phyloP scores from a whole-genome alignment of 2,888 invertebrate species.

The Lasioglossum zephyrum region DNA sequence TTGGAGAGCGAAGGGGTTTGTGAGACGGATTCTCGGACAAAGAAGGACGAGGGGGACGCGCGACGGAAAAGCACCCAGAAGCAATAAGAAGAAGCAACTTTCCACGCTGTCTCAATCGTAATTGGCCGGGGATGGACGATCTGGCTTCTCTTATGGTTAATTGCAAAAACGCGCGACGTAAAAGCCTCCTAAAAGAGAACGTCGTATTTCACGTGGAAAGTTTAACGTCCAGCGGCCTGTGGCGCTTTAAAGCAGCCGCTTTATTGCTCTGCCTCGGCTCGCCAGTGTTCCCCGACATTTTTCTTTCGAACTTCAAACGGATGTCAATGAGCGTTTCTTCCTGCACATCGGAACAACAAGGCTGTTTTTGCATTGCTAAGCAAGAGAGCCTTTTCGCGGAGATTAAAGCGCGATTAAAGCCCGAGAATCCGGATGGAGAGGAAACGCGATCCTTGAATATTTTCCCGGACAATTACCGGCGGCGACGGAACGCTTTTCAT shows the following conservation, averaged over 20 bases:
- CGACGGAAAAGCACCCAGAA: constrained; percentile 10
- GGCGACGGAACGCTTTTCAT: constrained; percentile 58
- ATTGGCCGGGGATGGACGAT: constrained; percentile 28
- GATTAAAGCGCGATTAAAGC: constrained; percentile 33
- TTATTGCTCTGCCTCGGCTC: constrained; percentile 26
- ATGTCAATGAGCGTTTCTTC: constrained; percentile 28
- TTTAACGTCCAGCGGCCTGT: constrained; percentile 6
- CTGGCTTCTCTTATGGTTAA: constrained; percentile 36
- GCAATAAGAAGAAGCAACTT: constrained; percentile 3
- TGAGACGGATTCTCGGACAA: background rate
- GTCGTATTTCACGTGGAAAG: constrained; percentile 25
- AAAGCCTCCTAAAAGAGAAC: constrained; percentile 20
- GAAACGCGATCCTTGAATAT: constrained; percentile 46
- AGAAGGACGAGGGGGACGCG: too few species aligned
- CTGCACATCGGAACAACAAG: constrained; percentile 10
- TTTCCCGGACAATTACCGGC: constrained; percentile 61
- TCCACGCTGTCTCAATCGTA: constrained; percentile 21
- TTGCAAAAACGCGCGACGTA: constrained; percentile 26
- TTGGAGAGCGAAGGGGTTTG: background rate
- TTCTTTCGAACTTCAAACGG: constrained; percentile 38
- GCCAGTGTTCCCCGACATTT: constrained; percentile 8
- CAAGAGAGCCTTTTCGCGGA: background rate
- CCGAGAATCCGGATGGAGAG: background rate
- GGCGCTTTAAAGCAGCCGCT: constrained; percentile 16
- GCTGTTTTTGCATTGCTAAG: constrained; percentile 42